These are phyloP conservation scores for Drosophila trapezifrons DNA, from an alignment of 1,140 invertebrate genomes.

Conservation along the genomic window DNA sequence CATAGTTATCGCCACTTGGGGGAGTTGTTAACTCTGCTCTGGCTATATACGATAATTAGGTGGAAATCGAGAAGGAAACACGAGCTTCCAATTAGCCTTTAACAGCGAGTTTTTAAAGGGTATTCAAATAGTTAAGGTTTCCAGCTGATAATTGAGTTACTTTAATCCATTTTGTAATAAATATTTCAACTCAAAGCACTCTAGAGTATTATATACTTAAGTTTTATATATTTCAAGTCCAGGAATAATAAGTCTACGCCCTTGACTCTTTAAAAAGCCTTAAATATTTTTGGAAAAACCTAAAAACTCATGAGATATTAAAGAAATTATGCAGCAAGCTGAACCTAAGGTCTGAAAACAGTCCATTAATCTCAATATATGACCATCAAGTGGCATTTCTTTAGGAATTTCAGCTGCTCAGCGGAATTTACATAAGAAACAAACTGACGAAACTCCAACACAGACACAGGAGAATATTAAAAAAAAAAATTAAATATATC, in stretches of 20 bases:
- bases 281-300: too few species aligned
- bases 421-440: slow-evolving; percentile 41
- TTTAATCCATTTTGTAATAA: too few species aligned
- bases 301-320: background rate
- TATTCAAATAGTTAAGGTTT: background rate
- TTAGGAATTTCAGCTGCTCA: slow-evolving; percentile 29
- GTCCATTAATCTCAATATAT: background rate
- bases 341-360: background rate
- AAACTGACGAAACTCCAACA: slow-evolving; percentile 30
- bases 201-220: too few species aligned
- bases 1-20: slow-evolving; percentile 1
- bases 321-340: background rate
- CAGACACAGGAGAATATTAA: slow-evolving; percentile 1
- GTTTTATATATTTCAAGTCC: too few species aligned
- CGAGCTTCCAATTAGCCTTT: background rate
- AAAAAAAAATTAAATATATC: too few species aligned
- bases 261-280: too few species aligned
- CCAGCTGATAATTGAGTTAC: background rate
- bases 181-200: too few species aligned
- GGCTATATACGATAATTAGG: slow-evolving; percentile 29
- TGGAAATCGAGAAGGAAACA: slow-evolving; percentile 7
- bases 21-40: slow-evolving; percentile 10
- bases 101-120: background rate
- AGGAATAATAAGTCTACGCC: too few species aligned
- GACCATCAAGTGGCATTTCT: slow-evolving; percentile 31